Evolutionary conservation across 2,797 vertebrate species (phyloP).

Genomic region (Limosa lapponica): DNA sequence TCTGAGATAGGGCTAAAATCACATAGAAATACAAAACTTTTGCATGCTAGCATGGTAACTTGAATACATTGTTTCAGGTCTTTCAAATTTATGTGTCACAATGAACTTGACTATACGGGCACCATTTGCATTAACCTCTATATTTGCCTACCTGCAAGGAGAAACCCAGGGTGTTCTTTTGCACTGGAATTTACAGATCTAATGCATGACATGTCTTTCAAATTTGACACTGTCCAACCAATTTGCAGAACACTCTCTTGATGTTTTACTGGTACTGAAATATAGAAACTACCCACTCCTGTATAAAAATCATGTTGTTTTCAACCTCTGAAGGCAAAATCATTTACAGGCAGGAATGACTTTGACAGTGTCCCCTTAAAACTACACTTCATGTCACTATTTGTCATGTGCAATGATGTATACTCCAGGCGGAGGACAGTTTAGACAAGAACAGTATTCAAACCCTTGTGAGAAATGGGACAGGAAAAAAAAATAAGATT

Average conservation of each 20-base stretch:
- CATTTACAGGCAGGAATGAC: not conserved
- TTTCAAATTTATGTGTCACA: not conserved
- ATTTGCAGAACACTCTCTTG: not conserved
- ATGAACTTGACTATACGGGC: not conserved
- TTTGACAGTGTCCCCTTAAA: conserved; percentile 28
- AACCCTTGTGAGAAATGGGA: not conserved
- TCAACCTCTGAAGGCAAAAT: conserved; percentile 30
- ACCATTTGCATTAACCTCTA: not conserved
- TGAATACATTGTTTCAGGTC: not conserved
- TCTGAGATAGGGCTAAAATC: not conserved
- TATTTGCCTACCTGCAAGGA: not conserved
- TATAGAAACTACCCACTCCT: not conserved
- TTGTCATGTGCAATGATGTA: conserved; percentile 9
- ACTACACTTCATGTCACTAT: not conserved
- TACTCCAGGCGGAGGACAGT: not conserved
- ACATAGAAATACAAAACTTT: not conserved
- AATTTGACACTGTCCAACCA: not conserved
- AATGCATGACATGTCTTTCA: rapidly evolving
- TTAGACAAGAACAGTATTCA: not conserved
- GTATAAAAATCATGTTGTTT: not conserved
- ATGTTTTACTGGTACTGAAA: not conserved
- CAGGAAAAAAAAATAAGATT: not conserved
- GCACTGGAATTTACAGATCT: not conserved
- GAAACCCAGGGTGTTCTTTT: not conserved
- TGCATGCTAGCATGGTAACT: not conserved